phyloP scores from a whole-genome alignment of 2,113 vertebrate species.

The Verasper variegatus region DNA sequence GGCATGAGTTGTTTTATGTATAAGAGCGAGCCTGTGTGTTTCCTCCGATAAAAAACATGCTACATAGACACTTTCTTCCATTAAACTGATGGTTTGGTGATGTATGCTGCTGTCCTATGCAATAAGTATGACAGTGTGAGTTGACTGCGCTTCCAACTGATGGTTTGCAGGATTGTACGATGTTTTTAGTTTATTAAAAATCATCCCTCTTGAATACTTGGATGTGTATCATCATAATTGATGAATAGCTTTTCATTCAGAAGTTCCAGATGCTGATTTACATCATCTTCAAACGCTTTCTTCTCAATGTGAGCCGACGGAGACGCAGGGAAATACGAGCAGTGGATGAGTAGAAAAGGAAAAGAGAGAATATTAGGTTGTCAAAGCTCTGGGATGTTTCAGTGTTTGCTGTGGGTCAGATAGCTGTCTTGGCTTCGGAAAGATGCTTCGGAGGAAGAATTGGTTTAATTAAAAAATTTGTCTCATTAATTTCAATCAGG shows the following conservation, averaged over 20 bases:
- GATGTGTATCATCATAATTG: neutral
- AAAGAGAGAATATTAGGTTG: no score
- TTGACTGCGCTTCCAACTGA: neutral
- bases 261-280: neutral
- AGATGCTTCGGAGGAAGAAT: no score
- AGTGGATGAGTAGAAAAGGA: no score
- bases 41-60: neutral
- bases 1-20: constrained; percentile 37
- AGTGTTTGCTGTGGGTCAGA: no score
- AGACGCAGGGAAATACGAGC: no score
- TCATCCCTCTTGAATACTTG: neutral
- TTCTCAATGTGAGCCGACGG: neutral
- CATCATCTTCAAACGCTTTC: no score
- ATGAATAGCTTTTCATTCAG: constrained; percentile 17
- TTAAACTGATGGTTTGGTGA: neutral
- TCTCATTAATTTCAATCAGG: no score
- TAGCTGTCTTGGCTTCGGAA: no score
- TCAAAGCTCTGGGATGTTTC: no score
- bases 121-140: neutral
- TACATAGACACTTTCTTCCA: neutral
- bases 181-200: constrained; percentile 8
- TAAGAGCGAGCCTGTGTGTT: neutral
- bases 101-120: neutral
- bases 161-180: constrained; percentile 1
- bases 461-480: no score